Evolutionary conservation across 2,797 vertebrate species (phyloP).

Genomic region (Triplophysa bombifrons): DNA sequence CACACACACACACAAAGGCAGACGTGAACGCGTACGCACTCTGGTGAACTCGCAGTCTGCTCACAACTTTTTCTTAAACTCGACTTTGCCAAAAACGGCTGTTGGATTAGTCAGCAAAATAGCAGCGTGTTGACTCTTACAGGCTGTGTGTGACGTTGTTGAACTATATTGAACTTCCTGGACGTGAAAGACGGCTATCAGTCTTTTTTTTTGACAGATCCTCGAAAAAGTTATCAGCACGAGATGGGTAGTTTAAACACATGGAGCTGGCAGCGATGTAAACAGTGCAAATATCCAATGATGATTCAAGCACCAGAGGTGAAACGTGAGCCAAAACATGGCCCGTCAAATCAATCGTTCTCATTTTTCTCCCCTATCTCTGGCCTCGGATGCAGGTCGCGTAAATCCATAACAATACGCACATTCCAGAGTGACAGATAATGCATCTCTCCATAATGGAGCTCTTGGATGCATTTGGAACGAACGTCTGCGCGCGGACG

Average conservation of each 20-base stretch:
- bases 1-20: slow-evolving; percentile 36
- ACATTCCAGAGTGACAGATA: slow-evolving; percentile 51
- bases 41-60: slow-evolving; percentile 6
- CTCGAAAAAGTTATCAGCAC: slow-evolving; percentile 4
- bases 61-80: slow-evolving; percentile 13
- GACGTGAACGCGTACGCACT: slow-evolving; percentile 34
- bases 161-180: slow-evolving; percentile 32
- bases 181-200: slow-evolving; percentile 18
- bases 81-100: slow-evolving; percentile 39
- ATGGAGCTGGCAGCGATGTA: not conserved
- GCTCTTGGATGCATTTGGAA: slow-evolving; percentile 52
- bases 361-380: not conserved
- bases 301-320: not conserved
- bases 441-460: slow-evolving; percentile 48
- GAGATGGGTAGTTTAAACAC: slow-evolving; percentile 10
- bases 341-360: not conserved
- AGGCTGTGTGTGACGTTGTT: slow-evolving; percentile 1
- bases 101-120: slow-evolving; percentile 57
- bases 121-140: slow-evolving; percentile 13
- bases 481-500: slow-evolving; percentile 38
- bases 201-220: slow-evolving; percentile 14
- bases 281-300: not conserved
- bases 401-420: slow-evolving; percentile 38
- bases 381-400: slow-evolving; percentile 25
- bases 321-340: not conserved